phyloP scores from a whole-genome alignment of 2,888 invertebrate genomes.

The Anorthoa munda region DNA sequence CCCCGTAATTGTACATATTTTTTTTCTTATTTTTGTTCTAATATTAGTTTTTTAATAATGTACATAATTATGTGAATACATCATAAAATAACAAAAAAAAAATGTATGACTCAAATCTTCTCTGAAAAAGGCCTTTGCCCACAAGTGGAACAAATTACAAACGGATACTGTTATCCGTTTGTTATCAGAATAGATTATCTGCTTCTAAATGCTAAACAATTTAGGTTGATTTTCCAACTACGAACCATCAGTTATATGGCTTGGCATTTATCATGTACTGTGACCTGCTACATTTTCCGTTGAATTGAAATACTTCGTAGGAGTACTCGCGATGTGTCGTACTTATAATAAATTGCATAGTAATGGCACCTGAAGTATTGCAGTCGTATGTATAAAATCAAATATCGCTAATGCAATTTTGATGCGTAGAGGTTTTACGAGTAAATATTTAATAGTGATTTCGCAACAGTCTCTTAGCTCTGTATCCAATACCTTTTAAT shows the following conservation, averaged over 20 bases:
- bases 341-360: slow-evolving; percentile 45
- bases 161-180: slow-evolving; percentile 14
- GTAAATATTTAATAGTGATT: slow-evolving; percentile 62
- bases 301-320: slow-evolving; percentile 37
- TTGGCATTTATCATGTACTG: slow-evolving; percentile 47
- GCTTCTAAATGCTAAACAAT: slow-evolving; percentile 32
- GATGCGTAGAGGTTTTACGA: slow-evolving; percentile 58
- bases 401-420: slow-evolving; percentile 63
- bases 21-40: no score
- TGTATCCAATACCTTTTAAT: slow-evolving; percentile 63
- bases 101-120: no score
- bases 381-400: slow-evolving; percentile 40
- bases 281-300: slow-evolving; percentile 48
- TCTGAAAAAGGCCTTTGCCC: neutral
- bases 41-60: no score
- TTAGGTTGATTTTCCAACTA: slow-evolving; percentile 30
- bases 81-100: no score
- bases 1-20: no score
- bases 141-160: neutral
- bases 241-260: slow-evolving; percentile 1
- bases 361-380: slow-evolving; percentile 39
- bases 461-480: slow-evolving; percentile 67
- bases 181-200: slow-evolving; percentile 30
- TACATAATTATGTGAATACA: no score
- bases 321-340: slow-evolving; percentile 40